phyloP scores from a whole-genome alignment of 2,797 vertebrate genomes.

The Sebastes itinus region DNA sequence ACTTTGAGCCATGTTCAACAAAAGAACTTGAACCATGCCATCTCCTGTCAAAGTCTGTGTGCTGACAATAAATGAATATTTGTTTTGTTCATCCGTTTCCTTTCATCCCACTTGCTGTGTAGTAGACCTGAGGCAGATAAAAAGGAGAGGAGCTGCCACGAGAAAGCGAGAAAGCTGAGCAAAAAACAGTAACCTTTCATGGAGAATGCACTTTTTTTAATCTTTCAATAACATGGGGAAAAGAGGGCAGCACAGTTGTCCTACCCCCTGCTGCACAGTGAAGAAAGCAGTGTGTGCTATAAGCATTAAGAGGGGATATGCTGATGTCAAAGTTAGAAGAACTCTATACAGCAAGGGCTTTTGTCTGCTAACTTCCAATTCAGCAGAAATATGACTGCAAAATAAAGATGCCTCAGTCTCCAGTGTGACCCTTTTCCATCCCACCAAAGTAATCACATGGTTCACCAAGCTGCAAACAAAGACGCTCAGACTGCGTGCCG shows the following conservation, averaged over 20 bases:
- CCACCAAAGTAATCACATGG: constrained; percentile 50
- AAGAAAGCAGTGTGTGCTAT: constrained; percentile 4
- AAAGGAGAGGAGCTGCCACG: constrained; percentile 50
- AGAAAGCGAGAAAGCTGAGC: constrained; percentile 61
- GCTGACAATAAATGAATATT: constrained; percentile 74
- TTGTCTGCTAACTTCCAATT: constrained; percentile 36
- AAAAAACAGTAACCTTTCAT: constrained; percentile 68
- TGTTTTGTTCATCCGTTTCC: constrained; percentile 68
- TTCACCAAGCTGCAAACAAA: constrained; percentile 48
- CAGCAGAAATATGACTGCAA: constrained; percentile 33
- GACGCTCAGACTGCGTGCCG: constrained; percentile 7
- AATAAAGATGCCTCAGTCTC: constrained; percentile 53
- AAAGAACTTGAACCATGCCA: constrained; percentile 63
- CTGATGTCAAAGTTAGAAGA: constrained; percentile 41
- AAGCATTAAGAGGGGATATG: background rate
- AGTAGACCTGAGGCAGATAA: constrained; percentile 63
- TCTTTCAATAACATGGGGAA: constrained; percentile 52
- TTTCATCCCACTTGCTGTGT: constrained; percentile 78
- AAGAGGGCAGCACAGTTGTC: constrained; percentile 22
- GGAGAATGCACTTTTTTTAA: constrained; percentile 63
- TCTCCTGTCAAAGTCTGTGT: constrained; percentile 71
- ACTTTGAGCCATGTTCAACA: constrained; percentile 66
- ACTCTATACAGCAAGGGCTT: constrained; percentile 32
- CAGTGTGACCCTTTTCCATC: constrained; percentile 30
- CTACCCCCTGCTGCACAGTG: constrained; percentile 1